Base-by-base conservation (phyloP, 2,113 vertebrate genomes). In the Elanoides forficatus region DNA sequence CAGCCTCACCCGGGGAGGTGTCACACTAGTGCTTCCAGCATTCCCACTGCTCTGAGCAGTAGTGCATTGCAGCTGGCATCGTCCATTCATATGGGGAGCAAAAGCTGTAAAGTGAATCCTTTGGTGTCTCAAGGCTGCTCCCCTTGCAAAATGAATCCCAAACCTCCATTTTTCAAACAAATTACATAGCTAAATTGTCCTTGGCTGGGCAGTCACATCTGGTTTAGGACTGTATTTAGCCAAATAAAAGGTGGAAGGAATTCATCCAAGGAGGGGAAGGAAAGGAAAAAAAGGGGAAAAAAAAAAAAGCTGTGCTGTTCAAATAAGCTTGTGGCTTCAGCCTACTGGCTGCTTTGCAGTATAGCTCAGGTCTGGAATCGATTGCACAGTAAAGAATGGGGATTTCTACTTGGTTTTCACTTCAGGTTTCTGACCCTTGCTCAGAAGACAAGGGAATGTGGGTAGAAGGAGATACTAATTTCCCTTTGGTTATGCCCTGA, bases 131-230 rank as follows among this genome's bases (percentile, higher is more conserved):
- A 91, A 96, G 82, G 95, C 97, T 83, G 70, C 79, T 76, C 76
- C 67, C 78, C 38, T 92, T 87, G 71, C 80, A 95, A 96, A 97
- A 96, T 81, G 75, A 92, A 90, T 94, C 90, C 95, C 96, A 96
- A 96, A 63, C 58, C 55, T 93, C 74, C 82, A 80, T 97, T 95
- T 97, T 93, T 97, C 95, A 95, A 86, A 91, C 70, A 97, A 86
- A 97, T 97, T 96, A 94, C 93, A 68, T 83, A 81, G 93, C 94
- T 95, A 97, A 97, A 97, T 97, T 91, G 96, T 92, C 95, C 90
- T 97, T 96, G 92, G 73, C 88, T 86, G 78, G 87, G 85, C 84
- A 96, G 74, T 89, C 91, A 81, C 89, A 75, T 95, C 94, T 97
- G 78, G 23, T 96, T 92, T 60, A 81, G 73, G 59, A 66, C n/a